A percentile compares a stretch with the other conserved stretches of the same genome.
phyloP scores from a whole-genome alignment of 2,797 vertebrate species.

The Tadarida brasiliensis region DNA sequence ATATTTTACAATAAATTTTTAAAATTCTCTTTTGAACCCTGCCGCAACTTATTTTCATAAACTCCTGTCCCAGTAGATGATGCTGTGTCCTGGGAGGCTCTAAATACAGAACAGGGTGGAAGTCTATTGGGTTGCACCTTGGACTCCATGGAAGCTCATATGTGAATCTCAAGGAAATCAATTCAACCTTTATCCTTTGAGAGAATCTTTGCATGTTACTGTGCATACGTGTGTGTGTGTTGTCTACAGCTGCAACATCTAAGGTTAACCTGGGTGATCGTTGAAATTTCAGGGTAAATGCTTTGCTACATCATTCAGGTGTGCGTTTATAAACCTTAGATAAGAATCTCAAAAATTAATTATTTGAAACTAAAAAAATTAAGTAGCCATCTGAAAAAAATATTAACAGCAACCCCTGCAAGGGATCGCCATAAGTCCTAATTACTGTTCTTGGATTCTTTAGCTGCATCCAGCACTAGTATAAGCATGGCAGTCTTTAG shows the following conservation, averaged over 20 bases:
- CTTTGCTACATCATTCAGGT: constrained; percentile 31
- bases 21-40: neutral
- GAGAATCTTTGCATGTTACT: neutral
- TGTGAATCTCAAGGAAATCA: constrained; percentile 24
- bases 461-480: neutral
- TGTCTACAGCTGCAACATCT: neutral
- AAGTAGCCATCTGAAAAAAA: constrained; percentile 55
- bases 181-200: constrained; percentile 40
- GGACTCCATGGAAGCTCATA: neutral
- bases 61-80: neutral
- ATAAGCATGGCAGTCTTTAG: neutral
- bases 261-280: constrained; percentile 39
- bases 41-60: neutral
- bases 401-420: neutral
- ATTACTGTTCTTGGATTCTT: neutral
- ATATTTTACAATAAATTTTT: constrained; percentile 2
- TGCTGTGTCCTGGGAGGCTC: neutral
- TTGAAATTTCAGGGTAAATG: constrained; percentile 29
- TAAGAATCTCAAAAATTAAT: constrained; percentile 56
- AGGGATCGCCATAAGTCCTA: neutral
- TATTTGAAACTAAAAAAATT: constrained; percentile 42
- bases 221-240: fast-evolving
- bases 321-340: constrained; percentile 32
- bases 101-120: neutral
- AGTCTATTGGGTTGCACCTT: neutral